phyloP scores from a whole-genome alignment of 2,888 invertebrate genomes.

The Apomyelois bistriatella region DNA sequence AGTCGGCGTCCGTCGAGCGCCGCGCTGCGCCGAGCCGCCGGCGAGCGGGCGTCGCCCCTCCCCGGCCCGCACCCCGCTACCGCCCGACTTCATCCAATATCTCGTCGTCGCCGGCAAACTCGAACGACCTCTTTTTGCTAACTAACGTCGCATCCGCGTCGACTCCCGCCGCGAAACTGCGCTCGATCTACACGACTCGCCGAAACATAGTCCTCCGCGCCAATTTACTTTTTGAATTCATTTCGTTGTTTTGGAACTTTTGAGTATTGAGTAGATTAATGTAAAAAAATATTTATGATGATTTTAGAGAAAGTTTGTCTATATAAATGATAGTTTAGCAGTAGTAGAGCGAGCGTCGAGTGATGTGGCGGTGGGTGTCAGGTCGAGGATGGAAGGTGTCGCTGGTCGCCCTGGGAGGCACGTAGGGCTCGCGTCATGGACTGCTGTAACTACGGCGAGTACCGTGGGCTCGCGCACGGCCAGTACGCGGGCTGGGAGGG shows the following conservation, averaged over 20 bases:
- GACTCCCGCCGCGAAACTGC: slow-evolving; percentile 71
- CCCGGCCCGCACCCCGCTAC: slow-evolving; percentile 46
- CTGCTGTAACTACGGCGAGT: slow-evolving; percentile 77
- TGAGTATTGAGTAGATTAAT: neutral
- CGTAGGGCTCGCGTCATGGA: slow-evolving; percentile 65
- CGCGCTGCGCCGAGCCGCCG: slow-evolving; percentile 75
- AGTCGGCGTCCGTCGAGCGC: slow-evolving; percentile 78
- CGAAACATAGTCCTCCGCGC: slow-evolving; percentile 5
- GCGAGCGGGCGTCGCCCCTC: slow-evolving; percentile 67
- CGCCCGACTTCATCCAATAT: slow-evolving; percentile 48
- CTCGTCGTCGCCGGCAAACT: slow-evolving; percentile 73
- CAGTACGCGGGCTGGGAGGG: slow-evolving; percentile 58
- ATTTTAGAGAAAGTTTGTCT: slow-evolving; percentile 13
- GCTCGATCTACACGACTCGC: slow-evolving; percentile 48
- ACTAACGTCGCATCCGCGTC: slow-evolving; percentile 73
- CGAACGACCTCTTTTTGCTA: slow-evolving; percentile 76
- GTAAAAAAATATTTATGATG: slow-evolving; percentile 5
- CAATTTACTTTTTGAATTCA: slow-evolving; percentile 9
- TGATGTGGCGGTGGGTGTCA: slow-evolving; percentile 49
- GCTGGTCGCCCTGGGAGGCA: slow-evolving; percentile 50
- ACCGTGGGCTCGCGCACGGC: slow-evolving; percentile 60
- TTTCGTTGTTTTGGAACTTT: neutral
- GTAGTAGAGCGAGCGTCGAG: slow-evolving; percentile 40
- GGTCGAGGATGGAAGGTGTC: slow-evolving; percentile 47
- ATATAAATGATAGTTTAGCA: slow-evolving; percentile 28